Conservation (phyloP, 2,888 invertebrate genomes). For the Torymus auratus region DNA sequence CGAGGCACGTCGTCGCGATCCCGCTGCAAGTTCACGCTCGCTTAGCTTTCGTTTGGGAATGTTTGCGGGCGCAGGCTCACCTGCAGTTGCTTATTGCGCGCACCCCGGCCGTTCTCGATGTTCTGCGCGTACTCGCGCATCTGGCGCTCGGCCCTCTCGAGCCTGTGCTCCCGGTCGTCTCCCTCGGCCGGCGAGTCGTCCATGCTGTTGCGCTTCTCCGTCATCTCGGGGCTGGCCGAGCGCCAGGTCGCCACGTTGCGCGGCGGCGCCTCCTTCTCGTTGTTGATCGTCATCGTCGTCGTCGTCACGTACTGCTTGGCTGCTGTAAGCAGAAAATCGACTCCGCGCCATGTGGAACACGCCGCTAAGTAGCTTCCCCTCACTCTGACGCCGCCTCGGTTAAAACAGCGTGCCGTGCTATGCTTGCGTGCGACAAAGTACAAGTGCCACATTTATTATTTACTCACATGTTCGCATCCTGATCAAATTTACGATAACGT, state of each 20-base stretch:
- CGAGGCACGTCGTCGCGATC: slow-evolving; percentile 47
- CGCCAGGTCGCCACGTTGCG: slow-evolving; percentile 31
- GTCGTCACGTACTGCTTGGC: slow-evolving; percentile 58
- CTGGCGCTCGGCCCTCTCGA: slow-evolving; percentile 66
- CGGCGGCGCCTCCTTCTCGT: slow-evolving; percentile 55
- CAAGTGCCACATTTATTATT: too few species aligned
- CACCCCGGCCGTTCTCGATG: slow-evolving; percentile 66
- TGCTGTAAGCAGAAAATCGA: slow-evolving; percentile 46
- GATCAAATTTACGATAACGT: too few species aligned
- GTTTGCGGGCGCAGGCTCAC: slow-evolving; percentile 9
- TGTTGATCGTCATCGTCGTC: slow-evolving; percentile 57
- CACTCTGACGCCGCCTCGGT: neutral
- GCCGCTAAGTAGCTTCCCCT: slow-evolving; percentile 33
- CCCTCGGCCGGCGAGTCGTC: slow-evolving; percentile 39
- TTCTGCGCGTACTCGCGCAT: slow-evolving; percentile 68
- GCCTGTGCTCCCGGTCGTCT: slow-evolving; percentile 49
- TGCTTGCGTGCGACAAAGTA: too few species aligned
- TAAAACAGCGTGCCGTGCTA: too few species aligned
- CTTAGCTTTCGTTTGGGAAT: too few species aligned
- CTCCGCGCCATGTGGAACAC: slow-evolving; percentile 47
- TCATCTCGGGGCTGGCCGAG: slow-evolving; percentile 47
- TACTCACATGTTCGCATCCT: too few species aligned
- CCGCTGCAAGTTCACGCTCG: too few species aligned
- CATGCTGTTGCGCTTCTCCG: slow-evolving; percentile 52
- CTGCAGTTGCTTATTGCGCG: slow-evolving; percentile 12